Percentiles rank a stretch among this genome's conserved stretches.
Conservation (phyloP, 2,888 invertebrate species). For the Drosophila fungiperda region DNA sequence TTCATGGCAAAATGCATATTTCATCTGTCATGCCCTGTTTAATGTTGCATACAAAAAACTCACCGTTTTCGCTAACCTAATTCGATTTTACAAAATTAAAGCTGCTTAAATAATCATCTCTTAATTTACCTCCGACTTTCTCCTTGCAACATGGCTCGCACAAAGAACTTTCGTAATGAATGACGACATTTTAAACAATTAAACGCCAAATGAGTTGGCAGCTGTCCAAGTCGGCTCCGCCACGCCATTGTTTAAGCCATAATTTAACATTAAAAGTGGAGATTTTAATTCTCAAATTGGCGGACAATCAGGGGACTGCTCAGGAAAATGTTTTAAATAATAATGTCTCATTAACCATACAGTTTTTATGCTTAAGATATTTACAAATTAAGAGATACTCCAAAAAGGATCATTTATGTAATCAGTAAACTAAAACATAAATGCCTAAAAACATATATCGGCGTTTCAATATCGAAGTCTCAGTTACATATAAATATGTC, state of each 20-base stretch:
- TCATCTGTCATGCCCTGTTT: conserved; percentile 31
- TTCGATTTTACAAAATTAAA: conserved; percentile 32
- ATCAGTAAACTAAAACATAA: no score
- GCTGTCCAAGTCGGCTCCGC: conserved; percentile 23
- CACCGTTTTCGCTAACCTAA: conserved; percentile 17
- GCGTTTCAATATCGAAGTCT: no score
- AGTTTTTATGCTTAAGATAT: background rate
- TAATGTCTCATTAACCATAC: background rate
- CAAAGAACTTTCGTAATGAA: conserved; percentile 41
- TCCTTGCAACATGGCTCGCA: conserved; percentile 7
- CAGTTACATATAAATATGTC: background rate
- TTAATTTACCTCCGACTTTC: conserved; percentile 6
- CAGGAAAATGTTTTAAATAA: background rate
- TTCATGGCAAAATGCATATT: conserved; percentile 38
- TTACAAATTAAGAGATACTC: background rate
- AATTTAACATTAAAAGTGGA: conserved; percentile 10
- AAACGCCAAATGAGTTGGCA: conserved; percentile 46
- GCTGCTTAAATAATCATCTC: conserved; percentile 51
- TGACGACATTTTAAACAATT: conserved; percentile 43
- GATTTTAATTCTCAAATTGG: background rate
- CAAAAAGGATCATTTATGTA: background rate
- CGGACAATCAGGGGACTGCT: background rate
- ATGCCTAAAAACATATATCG: no score
- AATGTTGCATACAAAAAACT: conserved; percentile 19
- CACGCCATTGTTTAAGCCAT: conserved; percentile 11